phyloP scores from a whole-genome alignment of 1,140 invertebrate genomes.

The Drosophila novamexicana region DNA sequence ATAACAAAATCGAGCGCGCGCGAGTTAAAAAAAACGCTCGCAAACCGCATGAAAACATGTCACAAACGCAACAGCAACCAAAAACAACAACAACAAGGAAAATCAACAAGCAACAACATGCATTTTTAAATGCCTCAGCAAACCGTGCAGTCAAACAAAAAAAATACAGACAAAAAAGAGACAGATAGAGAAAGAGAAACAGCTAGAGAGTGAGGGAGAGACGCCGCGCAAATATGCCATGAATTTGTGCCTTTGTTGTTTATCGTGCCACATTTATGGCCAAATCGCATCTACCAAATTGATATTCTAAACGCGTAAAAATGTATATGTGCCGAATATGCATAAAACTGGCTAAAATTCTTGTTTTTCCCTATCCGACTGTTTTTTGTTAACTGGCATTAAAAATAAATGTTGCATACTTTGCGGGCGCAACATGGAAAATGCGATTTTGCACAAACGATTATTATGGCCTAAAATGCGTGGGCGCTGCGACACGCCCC shows the following conservation, averaged over 20 bases:
- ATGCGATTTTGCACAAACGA: constrained; percentile 39
- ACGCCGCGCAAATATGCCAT: constrained; percentile 49
- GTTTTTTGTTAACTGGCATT: constrained; percentile 20
- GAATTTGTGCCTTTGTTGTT: constrained; percentile 62
- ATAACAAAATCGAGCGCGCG: constrained; percentile 28
- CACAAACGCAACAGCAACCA: constrained; percentile 56
- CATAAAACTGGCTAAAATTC: constrained; percentile 35
- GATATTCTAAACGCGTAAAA: constrained; percentile 81
- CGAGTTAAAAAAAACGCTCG: constrained; percentile 46
- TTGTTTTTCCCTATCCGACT: constrained; percentile 22
- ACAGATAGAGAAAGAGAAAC: background rate
- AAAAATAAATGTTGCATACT: constrained; percentile 80
- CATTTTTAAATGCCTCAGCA: constrained; percentile 44
- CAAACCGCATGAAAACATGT: constrained; percentile 76
- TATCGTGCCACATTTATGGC: constrained; percentile 58
- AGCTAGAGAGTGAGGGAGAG: background rate
- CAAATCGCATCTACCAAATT: constrained; percentile 78
- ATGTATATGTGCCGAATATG: constrained; percentile 59
- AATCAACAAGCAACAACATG: constrained; percentile 44
- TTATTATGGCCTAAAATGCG: constrained; percentile 56
- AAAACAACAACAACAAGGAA: constrained; percentile 22
- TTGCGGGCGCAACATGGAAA: constrained; percentile 65
- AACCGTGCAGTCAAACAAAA: constrained; percentile 22
- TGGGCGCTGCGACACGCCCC: constrained; percentile 28
- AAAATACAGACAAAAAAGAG: background rate